Evolutionary conservation across 35 echinoderm and acorn worm genomes (phyloP).

Genomic region (Holothuria glaberrima): DNA sequence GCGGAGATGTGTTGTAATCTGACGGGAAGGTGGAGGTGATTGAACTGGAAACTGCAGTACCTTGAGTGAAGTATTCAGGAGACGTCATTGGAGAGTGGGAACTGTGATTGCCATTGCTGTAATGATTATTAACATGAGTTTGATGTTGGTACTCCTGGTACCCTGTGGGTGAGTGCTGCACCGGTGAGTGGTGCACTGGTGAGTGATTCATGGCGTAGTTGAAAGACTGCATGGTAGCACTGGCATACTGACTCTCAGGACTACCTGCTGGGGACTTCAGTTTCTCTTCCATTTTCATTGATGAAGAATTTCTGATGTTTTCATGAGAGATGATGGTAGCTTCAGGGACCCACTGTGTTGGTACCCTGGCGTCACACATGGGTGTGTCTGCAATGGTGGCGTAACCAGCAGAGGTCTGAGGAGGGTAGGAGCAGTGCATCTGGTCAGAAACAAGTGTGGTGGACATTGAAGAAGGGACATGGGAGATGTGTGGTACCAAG

Average conservation of each 20-base stretch:
- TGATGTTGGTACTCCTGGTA: conserved; percentile 55
- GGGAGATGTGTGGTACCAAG: conserved; percentile 53
- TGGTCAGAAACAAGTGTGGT: conserved; percentile 40
- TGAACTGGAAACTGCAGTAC: conserved; percentile 9
- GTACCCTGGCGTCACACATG: conserved; percentile 46
- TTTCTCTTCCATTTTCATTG: conserved; percentile 57
- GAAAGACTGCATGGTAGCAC: conserved; percentile 73
- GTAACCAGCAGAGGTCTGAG: conserved; percentile 54
- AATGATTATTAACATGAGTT: conserved; percentile 35
- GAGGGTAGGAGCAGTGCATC: conserved; percentile 61
- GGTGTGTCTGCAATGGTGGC: conserved; percentile 60
- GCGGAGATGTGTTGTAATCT: conserved; percentile 53
- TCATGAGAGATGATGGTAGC: conserved; percentile 25
- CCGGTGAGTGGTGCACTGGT: conserved; percentile 55
- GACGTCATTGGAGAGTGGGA: neutral
- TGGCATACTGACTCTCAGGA: conserved; percentile 45
- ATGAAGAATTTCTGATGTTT: conserved; percentile 31
- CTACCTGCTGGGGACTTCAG: conserved; percentile 50
- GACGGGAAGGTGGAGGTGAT: conserved; percentile 41
- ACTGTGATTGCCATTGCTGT: conserved; percentile 1
- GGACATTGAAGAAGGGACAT: conserved; percentile 33
- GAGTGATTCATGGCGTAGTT: conserved; percentile 65
- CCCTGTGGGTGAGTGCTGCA: conserved; percentile 48
- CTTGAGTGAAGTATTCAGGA: conserved; percentile 17
- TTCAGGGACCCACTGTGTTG: conserved; percentile 69